Evolutionary conservation across 2,888 invertebrate species (phyloP), one percentile per base, ranked within the genome.

Genomic region (Tridacna gigas): DNA sequence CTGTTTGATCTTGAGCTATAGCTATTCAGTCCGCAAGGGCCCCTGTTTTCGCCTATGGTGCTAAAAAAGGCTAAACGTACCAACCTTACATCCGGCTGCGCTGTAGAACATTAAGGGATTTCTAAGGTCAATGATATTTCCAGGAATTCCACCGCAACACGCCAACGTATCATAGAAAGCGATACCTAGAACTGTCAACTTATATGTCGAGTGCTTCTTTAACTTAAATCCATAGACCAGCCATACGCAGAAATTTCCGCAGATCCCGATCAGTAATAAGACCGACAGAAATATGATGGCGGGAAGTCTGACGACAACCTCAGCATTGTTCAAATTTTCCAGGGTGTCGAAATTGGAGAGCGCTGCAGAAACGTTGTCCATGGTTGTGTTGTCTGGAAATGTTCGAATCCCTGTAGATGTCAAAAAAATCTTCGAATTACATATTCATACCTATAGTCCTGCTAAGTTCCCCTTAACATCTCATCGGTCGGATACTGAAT

Each of bases 101-200:
- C 61, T 75, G 65, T 75, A 75, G 45, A 75, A 75, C 63, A 45
- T 75, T 9, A 47, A 65, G 2, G 75, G 75, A 18, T 75, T 75
- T 45, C 47, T 20, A n/a, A 75, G 61, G 22, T 75, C 63, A 5
- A 65, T 37, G 22, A 75, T 63, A 28, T 63, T 61, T 65, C 75
- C 75, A 26, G 75, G 75, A 22, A 75, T 75, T 1, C 63, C 75
- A 20, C 63, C 12, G 45, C 75, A 63, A 47, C 75, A 75, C 2
- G 75, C 75, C 25, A 63, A 25, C 18, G 22, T 61, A 47, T 75
- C 75, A 60, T 63, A 63, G n/a, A 75, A 45, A 7, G 63, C 75
- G n/a, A 65, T 75, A 7, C 61, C 75, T 13, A 75, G 26, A 11
- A 75, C 63, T 25, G 25, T 45, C 22, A 25, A 25, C 28, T 47